These are phyloP conservation scores for Fulmarus glacialis DNA, from an alignment of 2,113 vertebrate species.

Conservation along the genomic window DNA sequence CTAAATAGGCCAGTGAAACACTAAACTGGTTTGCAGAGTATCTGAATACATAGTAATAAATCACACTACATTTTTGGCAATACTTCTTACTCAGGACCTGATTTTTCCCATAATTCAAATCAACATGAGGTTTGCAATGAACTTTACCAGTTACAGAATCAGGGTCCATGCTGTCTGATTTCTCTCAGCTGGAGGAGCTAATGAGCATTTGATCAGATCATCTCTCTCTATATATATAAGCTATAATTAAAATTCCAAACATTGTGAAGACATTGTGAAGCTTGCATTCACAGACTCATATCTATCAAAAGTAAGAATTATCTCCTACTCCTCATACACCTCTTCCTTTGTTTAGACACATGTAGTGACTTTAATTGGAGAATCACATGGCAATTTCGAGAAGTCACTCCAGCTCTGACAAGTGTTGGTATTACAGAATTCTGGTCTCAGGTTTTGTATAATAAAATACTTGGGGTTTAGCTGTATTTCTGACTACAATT, in stretches of 20 bases:
- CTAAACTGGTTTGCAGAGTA: background rate
- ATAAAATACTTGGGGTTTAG: background rate
- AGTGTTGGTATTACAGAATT: background rate
- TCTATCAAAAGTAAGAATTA: background rate
- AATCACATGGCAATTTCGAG: background rate
- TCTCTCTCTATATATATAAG: background rate
- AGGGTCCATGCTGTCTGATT: background rate
- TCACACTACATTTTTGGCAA: background rate
- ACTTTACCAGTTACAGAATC: background rate
- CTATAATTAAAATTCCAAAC: background rate
- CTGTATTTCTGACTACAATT: background rate
- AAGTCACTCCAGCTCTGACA: background rate
- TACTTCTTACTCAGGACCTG: background rate
- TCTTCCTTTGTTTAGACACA: background rate
- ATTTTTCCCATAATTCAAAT: slow-evolving; percentile 23
- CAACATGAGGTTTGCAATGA: background rate
- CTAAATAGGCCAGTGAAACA: background rate
- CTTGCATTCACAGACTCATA: background rate
- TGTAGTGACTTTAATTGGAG: background rate
- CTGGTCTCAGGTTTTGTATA: background rate
- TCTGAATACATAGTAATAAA: background rate
- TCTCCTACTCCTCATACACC: background rate
- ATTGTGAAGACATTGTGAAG: background rate
- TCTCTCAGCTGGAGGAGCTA: background rate
- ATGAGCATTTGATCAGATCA: background rate